Evolutionary conservation across 2,797 vertebrate species (phyloP).

Genomic region (Masticophis lateralis): DNA sequence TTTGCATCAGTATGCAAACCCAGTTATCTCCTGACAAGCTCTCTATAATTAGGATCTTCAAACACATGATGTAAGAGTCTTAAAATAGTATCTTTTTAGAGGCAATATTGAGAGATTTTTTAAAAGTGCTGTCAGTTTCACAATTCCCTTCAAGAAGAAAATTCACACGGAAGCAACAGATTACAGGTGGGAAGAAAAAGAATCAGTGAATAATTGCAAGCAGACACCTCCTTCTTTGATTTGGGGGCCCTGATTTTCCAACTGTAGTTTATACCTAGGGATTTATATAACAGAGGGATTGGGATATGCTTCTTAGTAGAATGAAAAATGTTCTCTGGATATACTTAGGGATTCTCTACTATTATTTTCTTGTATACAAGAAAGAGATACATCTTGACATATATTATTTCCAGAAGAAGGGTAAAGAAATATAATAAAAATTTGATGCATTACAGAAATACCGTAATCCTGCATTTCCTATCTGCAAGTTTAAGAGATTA

Average conservation of each 20-base stretch:
- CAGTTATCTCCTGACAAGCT: background rate
- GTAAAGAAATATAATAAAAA: background rate
- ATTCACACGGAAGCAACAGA: background rate
- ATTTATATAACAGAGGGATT: background rate
- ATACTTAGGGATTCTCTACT: background rate
- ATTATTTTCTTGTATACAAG: background rate
- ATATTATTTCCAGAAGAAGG: background rate
- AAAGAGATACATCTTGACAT: background rate
- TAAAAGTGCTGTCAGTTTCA: background rate
- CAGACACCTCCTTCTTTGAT: background rate
- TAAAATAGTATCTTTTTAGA: background rate
- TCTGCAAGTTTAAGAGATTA: background rate
- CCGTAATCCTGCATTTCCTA: background rate
- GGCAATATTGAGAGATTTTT: background rate
- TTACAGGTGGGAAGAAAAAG: background rate
- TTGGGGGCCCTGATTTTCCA: background rate
- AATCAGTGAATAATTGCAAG: background rate
- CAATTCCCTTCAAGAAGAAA: background rate
- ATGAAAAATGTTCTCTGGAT: background rate
- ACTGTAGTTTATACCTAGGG: background rate
- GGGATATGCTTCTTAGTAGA: background rate
- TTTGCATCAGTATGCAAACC: background rate
- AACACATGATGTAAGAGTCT: background rate
- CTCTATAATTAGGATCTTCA: background rate
- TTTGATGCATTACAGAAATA: background rate